Conservation (phyloP, 1,140 invertebrate species). For the Myzus persicae region DNA sequence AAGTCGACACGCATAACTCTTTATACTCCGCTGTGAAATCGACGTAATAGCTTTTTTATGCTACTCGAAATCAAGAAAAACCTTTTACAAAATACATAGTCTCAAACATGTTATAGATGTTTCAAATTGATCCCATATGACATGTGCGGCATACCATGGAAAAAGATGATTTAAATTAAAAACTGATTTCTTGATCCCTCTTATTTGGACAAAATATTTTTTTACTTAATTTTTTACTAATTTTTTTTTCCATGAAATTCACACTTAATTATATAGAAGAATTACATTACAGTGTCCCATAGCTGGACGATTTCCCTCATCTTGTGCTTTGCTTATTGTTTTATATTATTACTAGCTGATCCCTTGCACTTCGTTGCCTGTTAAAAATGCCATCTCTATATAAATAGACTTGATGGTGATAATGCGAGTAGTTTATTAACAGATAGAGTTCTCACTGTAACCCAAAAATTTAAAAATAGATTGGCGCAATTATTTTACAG, state of each 20-base stretch:
- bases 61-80: not conserved
- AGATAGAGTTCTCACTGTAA: too few relatives aligned
- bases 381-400: too few relatives aligned
- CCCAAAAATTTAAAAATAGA: too few relatives aligned
- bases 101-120: not conserved
- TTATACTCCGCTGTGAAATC: not conserved
- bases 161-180: not conserved
- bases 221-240: too few relatives aligned
- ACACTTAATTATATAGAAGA: not conserved
- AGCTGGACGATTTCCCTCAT: too few relatives aligned
- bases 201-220: not conserved
- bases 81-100: not conserved
- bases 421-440: too few relatives aligned
- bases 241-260: not conserved
- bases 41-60: accelerated
- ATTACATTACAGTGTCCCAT: too few relatives aligned
- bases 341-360: too few relatives aligned
- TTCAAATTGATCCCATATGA: not conserved
- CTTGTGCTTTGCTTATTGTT: too few relatives aligned
- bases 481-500: too few relatives aligned
- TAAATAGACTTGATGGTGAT: too few relatives aligned
- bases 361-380: too few relatives aligned
- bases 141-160: not conserved
- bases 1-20: not conserved
- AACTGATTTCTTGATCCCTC: not conserved